phyloP scores from a whole-genome alignment of 2,797 vertebrate genomes.

The Amphiprion clarkii region DNA sequence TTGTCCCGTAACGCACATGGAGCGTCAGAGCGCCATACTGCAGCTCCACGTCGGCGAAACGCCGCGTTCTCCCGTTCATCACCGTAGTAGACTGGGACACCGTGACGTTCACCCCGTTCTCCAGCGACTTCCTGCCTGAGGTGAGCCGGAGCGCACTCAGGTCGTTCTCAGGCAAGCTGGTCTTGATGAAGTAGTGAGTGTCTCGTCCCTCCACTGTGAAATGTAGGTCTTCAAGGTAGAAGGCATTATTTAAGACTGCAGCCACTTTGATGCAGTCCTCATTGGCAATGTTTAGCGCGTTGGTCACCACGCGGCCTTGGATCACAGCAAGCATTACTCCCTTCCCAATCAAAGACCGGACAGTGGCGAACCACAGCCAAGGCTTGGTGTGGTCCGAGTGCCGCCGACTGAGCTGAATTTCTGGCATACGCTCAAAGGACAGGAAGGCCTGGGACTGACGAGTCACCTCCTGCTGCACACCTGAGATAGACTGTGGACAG shows the following conservation, averaged over 20 bases:
- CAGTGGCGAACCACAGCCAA: conserved; percentile 97
- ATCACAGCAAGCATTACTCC: conserved; percentile 97
- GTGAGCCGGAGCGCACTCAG: conserved; percentile 94
- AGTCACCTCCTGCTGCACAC: conserved; percentile 96
- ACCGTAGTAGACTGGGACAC: conserved; percentile 98
- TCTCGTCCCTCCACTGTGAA: conserved; percentile 96
- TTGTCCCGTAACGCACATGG: conserved; percentile 96
- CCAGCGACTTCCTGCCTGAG: conserved; percentile 93
- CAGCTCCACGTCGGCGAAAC: conserved; percentile 98
- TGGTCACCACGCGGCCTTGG: conserved; percentile 96
- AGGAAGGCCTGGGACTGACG: conserved; percentile 94
- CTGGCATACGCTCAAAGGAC: conserved; percentile 96
- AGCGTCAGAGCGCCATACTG: conserved; percentile 93
- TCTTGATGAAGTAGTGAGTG: conserved; percentile 99
- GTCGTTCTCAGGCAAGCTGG: conserved; percentile 95
- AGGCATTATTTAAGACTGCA: conserved; percentile 95
- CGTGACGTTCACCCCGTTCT: conserved; percentile 97
- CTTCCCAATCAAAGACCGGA: conserved; percentile 96
- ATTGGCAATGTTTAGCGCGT: conserved; percentile 96
- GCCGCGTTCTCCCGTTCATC: conserved; percentile 94
- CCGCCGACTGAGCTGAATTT: conserved; percentile 91
- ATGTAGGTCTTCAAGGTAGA: conserved; percentile 97
- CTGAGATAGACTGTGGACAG: conserved; percentile 92
- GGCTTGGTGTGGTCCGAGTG: conserved; percentile 87
- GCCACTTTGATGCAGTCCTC: conserved; percentile 99